Conservation (phyloP, 2,888 invertebrate genomes). For the Drosophila siamana region DNA sequence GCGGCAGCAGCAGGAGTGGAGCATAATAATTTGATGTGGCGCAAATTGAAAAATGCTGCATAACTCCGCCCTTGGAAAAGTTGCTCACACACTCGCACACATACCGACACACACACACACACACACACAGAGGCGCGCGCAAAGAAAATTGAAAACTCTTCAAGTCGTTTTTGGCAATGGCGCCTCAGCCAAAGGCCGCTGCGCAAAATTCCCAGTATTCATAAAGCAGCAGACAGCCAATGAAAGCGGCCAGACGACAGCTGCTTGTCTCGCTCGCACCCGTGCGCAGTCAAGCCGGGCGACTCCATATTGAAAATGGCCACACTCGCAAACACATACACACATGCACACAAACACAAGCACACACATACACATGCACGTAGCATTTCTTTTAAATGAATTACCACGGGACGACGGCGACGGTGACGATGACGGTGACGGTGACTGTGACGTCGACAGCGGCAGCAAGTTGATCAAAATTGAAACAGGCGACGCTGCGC, state of each 20-base stretch:
- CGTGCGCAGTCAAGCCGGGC: neutral
- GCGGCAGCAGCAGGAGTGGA: slow-evolving; percentile 51
- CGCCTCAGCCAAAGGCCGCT: slow-evolving; percentile 42
- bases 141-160: slow-evolving; percentile 79
- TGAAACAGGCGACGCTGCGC: slow-evolving; percentile 73
- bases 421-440: slow-evolving; percentile 4
- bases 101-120: slow-evolving; percentile 11
- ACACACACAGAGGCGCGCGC: slow-evolving; percentile 6
- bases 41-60: slow-evolving; percentile 83
- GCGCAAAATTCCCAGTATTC: slow-evolving; percentile 77
- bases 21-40: slow-evolving; percentile 84
- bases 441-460: slow-evolving; percentile 10
- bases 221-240: slow-evolving; percentile 48
- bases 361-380: slow-evolving; percentile 14
- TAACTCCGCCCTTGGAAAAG: slow-evolving; percentile 83
- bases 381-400: slow-evolving; percentile 66
- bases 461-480: slow-evolving; percentile 74
- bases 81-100: slow-evolving; percentile 34
- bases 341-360: slow-evolving; percentile 10
- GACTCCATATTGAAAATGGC: slow-evolving; percentile 77
- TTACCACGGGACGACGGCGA: slow-evolving; percentile 44
- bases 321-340: slow-evolving; percentile 27
- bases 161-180: slow-evolving; percentile 76
- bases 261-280: slow-evolving; percentile 60
- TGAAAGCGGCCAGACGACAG: slow-evolving; percentile 43